Evolutionary conservation across 1,140 invertebrate species (phyloP).

Genomic region (Chrysomallon squamiferum): DNA sequence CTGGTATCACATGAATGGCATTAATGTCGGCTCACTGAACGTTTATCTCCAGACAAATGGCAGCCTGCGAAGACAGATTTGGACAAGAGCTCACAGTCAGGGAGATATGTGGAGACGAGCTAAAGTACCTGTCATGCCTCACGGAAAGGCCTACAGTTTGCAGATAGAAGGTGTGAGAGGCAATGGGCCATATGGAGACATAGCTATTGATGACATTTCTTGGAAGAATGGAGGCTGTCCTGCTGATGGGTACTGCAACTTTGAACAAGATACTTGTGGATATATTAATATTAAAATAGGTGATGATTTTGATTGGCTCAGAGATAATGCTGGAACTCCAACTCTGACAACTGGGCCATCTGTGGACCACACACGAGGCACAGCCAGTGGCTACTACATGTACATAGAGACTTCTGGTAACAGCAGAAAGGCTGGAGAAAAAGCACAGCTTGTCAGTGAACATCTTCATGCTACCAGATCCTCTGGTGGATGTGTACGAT

Average conservation of each 20-base stretch:
- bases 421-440: conserved; percentile 44
- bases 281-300: conserved; percentile 42
- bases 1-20: conserved; percentile 81
- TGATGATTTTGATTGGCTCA: conserved; percentile 55
- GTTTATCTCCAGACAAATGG: conserved; percentile 35
- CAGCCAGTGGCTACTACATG: conserved; percentile 41
- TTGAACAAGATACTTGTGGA: conserved; percentile 55
- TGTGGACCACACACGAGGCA: conserved; percentile 60
- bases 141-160: conserved; percentile 33
- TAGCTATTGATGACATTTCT: conserved; percentile 58
- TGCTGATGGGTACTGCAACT: conserved; percentile 45
- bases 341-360: conserved; percentile 41
- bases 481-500: conserved; percentile 39
- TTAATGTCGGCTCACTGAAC: conserved; percentile 47
- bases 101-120: conserved; percentile 43
- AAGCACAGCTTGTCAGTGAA: conserved; percentile 51
- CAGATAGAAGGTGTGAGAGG: conserved; percentile 46
- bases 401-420: conserved; percentile 53
- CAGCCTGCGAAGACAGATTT: conserved; percentile 25
- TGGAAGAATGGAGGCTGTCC: conserved; percentile 43
- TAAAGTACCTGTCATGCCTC: conserved; percentile 37
- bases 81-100: conserved; percentile 38
- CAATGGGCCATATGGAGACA: conserved; percentile 39
- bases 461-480: conserved; percentile 29
- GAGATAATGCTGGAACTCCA: conserved; percentile 41